Percentiles rank a stretch among this genome's conserved stretches.
Conservation (phyloP, 2,797 vertebrate genomes). For the Gastrophryne carolinensis region DNA sequence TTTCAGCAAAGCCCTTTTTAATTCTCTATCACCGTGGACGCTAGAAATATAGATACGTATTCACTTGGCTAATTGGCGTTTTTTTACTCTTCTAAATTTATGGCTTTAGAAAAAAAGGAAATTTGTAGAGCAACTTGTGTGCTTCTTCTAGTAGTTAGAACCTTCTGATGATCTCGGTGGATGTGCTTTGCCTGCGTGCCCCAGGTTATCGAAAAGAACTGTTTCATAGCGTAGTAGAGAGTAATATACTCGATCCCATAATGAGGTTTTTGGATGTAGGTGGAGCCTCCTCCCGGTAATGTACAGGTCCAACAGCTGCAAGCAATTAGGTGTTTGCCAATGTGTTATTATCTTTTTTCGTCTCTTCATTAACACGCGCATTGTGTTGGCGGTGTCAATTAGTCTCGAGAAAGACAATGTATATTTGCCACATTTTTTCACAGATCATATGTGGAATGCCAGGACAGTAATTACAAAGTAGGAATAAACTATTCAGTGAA, state of each 20-base stretch:
- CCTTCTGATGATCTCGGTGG: neutral
- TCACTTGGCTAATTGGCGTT: slow-evolving; percentile 29
- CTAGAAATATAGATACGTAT: neutral
- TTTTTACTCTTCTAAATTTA: slow-evolving; percentile 18
- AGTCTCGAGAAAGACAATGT: neutral
- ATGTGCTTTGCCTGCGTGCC: no score
- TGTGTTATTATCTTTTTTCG: no score
- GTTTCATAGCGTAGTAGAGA: neutral
- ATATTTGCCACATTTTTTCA: neutral
- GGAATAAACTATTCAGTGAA: neutral
- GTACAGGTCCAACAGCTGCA: neutral
- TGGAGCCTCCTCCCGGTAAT: neutral
- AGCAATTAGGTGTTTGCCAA: neutral
- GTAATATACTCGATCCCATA: neutral
- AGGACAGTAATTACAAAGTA: neutral
- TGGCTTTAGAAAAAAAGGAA: neutral
- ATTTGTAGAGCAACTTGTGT: slow-evolving; percentile 4
- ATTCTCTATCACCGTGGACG: neutral
- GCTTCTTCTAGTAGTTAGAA: slow-evolving; percentile 20
- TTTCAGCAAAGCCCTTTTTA: neutral
- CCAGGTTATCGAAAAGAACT: slow-evolving; percentile 4
- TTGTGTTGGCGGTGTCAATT: neutral
- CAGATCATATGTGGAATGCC: no score
- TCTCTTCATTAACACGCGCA: neutral
- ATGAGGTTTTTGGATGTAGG: neutral